Conservation (phyloP, 2,797 vertebrate species). For the Squalus acanthias region DNA sequence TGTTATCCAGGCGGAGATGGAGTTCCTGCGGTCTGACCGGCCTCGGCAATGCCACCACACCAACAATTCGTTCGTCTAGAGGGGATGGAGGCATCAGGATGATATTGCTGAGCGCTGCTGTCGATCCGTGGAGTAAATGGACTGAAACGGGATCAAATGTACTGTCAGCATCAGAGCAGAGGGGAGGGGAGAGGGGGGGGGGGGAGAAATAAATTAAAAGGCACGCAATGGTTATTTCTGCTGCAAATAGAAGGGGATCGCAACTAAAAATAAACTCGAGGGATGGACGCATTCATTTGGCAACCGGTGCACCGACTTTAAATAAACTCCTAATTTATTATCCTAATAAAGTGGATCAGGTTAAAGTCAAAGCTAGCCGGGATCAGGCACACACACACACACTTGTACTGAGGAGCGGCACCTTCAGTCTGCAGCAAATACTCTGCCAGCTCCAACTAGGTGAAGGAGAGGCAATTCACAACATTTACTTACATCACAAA, state of each 20-base stretch:
- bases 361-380: not conserved
- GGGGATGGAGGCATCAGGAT: conserved; percentile 99
- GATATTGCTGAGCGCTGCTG: conserved; percentile 49
- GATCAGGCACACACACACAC: not conserved
- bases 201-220: not conserved
- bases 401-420: not conserved
- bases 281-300: not conserved
- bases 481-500: conserved; percentile 16
- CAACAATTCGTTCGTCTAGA: conserved; percentile 92
- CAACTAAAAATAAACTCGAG: conserved; percentile 22
- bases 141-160: conserved; percentile 37
- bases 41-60: conserved; percentile 86
- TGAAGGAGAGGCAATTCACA: not conserved
- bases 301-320: not conserved
- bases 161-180: conserved; percentile 41
- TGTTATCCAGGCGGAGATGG: conserved; percentile 85
- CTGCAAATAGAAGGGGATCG: conserved; percentile 16
- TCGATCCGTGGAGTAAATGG: conserved; percentile 25
- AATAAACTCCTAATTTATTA: not conserved
- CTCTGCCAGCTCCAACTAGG: not conserved
- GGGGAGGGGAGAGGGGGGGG: not conserved
- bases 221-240: conserved; percentile 18
- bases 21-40: conserved; percentile 98
- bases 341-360: not conserved
- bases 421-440: not conserved